Evolutionary conservation across 1,140 invertebrate species (phyloP), one percentile per base, ranked within the genome.

Genomic region (Maniola jurtina): DNA sequence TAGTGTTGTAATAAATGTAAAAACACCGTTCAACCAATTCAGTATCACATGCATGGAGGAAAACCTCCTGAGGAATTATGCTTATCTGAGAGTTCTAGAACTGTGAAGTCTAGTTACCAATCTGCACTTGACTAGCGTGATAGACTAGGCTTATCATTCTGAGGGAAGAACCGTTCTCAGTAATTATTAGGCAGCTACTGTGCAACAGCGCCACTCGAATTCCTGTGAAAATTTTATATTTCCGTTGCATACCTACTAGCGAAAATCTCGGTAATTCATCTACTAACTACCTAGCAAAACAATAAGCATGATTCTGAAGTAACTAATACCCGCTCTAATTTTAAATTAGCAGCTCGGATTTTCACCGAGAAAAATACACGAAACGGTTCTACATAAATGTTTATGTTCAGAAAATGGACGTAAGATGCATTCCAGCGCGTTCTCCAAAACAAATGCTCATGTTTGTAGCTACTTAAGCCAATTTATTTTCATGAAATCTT

Each of bases 331-430:
- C 48, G 36, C n/a, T 35, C 57, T 65, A 15, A 52, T 25, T 25
- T 25, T 25, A 25, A 45, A 65, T 33, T 60, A 60, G 47, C 47
- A 34, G 35, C 48, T 34, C 55, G 25, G 48, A 67, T 67, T 47
- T 61, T 61, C 35, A 61, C 47, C 35, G 16, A 68, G 36, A 63
- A 66, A 68, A 68, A 68, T 58, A 58, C 55, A 58, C 66, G 57
- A 58, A 57, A 38, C 14, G 15, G 58, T 66, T 66, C 58, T 50
- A 54, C 55, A 25, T 58, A 59, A 68, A 68, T 68, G 55, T 68
- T 68, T 68, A 67, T 56, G 61, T 62, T 62, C 61, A 62, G 55
- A 42, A 68, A 68, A 68, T 59, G 66, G 60, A 68, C 61, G 66
- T 68, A 68, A 63, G 60, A 42, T 47, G 54, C 66, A 68, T 68